A percentile compares a stretch with the other conserved stretches of the same genome.
Conservation (phyloP, 1,140 invertebrate genomes). For the Eupristina koningsbergeri region DNA sequence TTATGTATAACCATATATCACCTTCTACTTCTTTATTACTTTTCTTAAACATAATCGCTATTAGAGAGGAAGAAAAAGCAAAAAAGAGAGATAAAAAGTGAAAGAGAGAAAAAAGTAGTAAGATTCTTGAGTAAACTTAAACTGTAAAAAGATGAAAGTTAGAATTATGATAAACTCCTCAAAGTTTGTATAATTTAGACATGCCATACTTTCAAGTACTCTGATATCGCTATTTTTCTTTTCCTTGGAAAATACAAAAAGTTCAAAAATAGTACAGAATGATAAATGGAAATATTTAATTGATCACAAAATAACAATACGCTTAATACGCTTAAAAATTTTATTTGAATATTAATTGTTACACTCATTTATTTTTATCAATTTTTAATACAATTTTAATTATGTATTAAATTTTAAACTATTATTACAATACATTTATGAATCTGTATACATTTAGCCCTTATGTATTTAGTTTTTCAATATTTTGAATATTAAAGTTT, state of each 20-base stretch:
- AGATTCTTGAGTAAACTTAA: neutral
- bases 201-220: neutral
- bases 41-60: slow-evolving; percentile 18
- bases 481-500: too few relatives aligned
- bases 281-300: neutral
- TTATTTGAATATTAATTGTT: too few relatives aligned
- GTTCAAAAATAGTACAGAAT: too few relatives aligned
- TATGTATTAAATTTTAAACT: too few relatives aligned
- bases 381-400: too few relatives aligned
- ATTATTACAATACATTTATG: too few relatives aligned
- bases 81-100: slow-evolving; percentile 8
- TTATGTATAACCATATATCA: neutral
- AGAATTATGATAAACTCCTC: slow-evolving; percentile 16
- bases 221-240: neutral
- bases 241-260: too few relatives aligned
- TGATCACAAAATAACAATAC: neutral
- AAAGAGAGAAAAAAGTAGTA: neutral
- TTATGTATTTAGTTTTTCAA: too few relatives aligned
- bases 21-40: neutral
- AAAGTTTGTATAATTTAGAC: neutral
- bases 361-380: too few relatives aligned
- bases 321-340: neutral
- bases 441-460: too few relatives aligned
- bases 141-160: neutral
- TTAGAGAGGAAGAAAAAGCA: neutral